A percentile compares a stretch with the other conserved stretches of the same genome.
Conservation (phyloP, 2,888 invertebrate genomes). For the Rotaria macrura region DNA sequence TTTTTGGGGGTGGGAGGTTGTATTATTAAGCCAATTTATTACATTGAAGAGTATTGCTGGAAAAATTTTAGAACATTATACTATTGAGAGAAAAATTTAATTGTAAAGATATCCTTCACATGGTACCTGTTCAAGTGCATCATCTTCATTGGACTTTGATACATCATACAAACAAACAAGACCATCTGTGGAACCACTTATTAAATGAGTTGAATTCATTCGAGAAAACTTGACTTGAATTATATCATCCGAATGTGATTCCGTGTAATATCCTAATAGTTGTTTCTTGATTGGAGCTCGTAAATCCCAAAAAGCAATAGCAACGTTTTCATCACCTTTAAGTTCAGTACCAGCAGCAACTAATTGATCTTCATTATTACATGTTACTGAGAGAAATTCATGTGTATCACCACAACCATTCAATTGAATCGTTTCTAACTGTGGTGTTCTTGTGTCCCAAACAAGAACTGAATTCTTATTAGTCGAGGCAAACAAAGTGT, state of each 20-base stretch:
- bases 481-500: background rate
- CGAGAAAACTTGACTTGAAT: slow-evolving; percentile 27
- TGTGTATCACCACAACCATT: slow-evolving; percentile 7
- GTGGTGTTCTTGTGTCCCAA: background rate
- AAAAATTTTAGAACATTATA: no score
- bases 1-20: no score
- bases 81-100: no score
- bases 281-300: background rate
- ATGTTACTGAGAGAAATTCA: background rate
- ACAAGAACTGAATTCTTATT: background rate
- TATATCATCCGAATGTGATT: slow-evolving; percentile 31
- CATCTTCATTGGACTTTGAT: slow-evolving; percentile 1
- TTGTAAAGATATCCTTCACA: background rate
- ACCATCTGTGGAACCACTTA: slow-evolving; percentile 31
- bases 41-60: no score
- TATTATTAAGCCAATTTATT: no score
- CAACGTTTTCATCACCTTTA: slow-evolving; percentile 6
- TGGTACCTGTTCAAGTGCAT: slow-evolving; percentile 5
- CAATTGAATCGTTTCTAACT: background rate
- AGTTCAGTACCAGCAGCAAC: background rate
- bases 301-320: background rate
- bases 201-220: background rate
- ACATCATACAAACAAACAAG: slow-evolving; percentile 33
- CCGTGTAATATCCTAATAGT: slow-evolving; percentile 22
- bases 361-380: background rate